Evolutionary conservation across 2,797 vertebrate genomes (phyloP), one percentile per base, ranked within the genome.

Genomic region (Sorex maritimensis): DNA sequence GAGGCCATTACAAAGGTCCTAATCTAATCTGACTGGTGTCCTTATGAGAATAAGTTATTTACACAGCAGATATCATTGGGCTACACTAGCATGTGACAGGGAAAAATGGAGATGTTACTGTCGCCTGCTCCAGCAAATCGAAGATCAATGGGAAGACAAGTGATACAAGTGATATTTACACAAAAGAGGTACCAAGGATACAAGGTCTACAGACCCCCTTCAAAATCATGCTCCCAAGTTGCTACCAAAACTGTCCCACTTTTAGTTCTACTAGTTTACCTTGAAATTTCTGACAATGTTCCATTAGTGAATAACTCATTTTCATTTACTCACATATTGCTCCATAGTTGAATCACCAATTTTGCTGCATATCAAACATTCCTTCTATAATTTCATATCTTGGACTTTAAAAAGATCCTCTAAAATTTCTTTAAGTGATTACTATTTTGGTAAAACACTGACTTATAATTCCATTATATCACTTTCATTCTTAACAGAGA

Each of bases 401-500:
- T 67, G 55, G 12, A 58, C 12, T 34, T 93, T 14, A 85, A 87
- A 69, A 63, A 49, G 2, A 86, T 63, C 24, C 34, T 69, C 78
- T 19, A 73, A 72, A 44, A 46, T 78, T 65, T 49, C 7, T 17
- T 67, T 68, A 30, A 24, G 14, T 26, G 63, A 80, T 44, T 69
- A 17, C 44, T 86, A 79, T 71, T 58, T 68, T 67, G 23, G 78
- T 44, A 38, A 80, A 46, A 71, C 28, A 34, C 9, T 71, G 30
- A 74, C 28, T 81, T 44, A 81, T 63, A 63, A 72, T 55, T 8
- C 34, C 30, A 73, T 69, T 55, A 21, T n/a, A n/a, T 86, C 58
- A 34, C 15, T 83, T 63, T 87, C 52, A 81, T 84, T 77, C 41
- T 80, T 30, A 19, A 86, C 79, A 79, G 38, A 85, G 30, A 5